Percentiles rank a stretch among this genome's conserved stretches.
Evolutionary conservation across 1,140 invertebrate genomes (phyloP).

Genomic region (Caenorhabditis brenneri): DNA sequence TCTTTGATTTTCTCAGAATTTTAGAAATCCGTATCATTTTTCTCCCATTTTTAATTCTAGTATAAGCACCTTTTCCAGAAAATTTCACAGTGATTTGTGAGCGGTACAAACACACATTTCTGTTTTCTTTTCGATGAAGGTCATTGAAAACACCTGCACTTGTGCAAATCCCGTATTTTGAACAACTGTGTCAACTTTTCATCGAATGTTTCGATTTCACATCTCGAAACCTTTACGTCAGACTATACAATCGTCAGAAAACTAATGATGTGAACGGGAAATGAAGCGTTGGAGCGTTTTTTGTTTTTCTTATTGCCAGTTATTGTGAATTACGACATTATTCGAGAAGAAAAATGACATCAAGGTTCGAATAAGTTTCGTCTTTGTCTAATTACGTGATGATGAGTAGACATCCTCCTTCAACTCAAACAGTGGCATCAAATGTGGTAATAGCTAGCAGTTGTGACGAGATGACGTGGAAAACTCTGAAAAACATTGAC

Average conservation of each 20-base stretch:
- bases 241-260: neutral
- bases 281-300: neutral
- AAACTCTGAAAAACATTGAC: neutral
- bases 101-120: neutral
- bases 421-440: neutral
- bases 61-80: neutral
- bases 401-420: neutral
- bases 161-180: neutral
- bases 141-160: neutral
- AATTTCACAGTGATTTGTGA: neutral
- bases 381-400: neutral
- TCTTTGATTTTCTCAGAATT: too few relatives aligned
- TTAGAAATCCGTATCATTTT: too few relatives aligned
- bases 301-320: neutral
- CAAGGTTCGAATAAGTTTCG: neutral
- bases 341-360: neutral
- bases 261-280: neutral
- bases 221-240: neutral
- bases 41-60: neutral
- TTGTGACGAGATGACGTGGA: neutral
- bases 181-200: constrained; percentile 8
- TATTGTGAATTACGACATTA: neutral
- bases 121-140: neutral
- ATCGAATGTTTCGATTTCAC: neutral
- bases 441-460: neutral